These are phyloP conservation scores for Drosophila novamexicana DNA, from an alignment of 1,140 invertebrate species.

Conservation along the genomic window DNA sequence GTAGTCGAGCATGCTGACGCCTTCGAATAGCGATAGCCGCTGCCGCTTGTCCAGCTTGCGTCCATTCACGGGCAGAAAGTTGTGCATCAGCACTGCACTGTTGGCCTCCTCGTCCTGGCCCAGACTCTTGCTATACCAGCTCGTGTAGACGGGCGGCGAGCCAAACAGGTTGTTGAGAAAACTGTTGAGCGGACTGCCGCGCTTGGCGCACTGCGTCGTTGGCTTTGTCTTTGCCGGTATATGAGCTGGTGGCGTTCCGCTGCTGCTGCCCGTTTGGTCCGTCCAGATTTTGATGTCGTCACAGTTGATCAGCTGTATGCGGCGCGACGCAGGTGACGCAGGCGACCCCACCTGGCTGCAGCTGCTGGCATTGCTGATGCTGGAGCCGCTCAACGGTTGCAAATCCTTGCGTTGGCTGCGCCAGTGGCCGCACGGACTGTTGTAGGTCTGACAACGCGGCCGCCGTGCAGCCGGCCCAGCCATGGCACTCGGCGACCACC, in stretches of 20 bases:
- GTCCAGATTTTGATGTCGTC: slow-evolving; percentile 83
- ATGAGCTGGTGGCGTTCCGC: neutral
- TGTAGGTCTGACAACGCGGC: slow-evolving; percentile 31
- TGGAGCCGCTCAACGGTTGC: slow-evolving; percentile 18
- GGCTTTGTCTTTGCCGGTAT: neutral
- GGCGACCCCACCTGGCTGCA: slow-evolving; percentile 35
- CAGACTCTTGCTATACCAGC: slow-evolving; percentile 58
- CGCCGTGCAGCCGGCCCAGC: neutral
- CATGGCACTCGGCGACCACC: neutral
- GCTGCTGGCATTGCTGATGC: slow-evolving; percentile 39
- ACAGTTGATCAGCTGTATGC: slow-evolving; percentile 76
- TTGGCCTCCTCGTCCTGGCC: slow-evolving; percentile 27
- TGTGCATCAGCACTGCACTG: slow-evolving; percentile 65
- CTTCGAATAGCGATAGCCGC: slow-evolving; percentile 88
- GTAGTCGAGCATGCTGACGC: slow-evolving; percentile 80
- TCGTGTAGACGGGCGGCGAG: slow-evolving; percentile 67
- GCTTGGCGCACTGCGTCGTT: slow-evolving; percentile 23
- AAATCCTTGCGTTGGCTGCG: neutral
- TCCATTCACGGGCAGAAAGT: slow-evolving; percentile 84
- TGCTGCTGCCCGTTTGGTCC: slow-evolving; percentile 51
- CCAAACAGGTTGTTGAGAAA: slow-evolving; percentile 69
- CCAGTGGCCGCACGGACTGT: slow-evolving; percentile 16
- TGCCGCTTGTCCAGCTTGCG: slow-evolving; percentile 85
- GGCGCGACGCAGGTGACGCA: slow-evolving; percentile 13
- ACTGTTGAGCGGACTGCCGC: slow-evolving; percentile 54